phyloP scores from a whole-genome alignment of 2,113 vertebrate species.

The Ascaphus truei region DNA sequence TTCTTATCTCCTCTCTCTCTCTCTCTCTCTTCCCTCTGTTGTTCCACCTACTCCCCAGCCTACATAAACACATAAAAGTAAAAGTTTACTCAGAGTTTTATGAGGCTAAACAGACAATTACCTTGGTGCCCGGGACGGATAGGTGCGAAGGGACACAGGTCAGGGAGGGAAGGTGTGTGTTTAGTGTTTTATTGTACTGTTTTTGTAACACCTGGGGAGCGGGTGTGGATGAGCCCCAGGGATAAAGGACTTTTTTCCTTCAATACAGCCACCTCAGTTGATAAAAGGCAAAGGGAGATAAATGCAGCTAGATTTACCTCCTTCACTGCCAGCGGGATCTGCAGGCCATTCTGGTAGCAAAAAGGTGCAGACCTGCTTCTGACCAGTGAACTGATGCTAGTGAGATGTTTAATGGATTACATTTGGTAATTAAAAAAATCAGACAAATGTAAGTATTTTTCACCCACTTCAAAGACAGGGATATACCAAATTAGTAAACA shows the following conservation, averaged over 20 bases:
- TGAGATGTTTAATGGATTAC: no score
- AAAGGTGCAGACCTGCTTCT: no score
- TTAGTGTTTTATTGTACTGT: conserved; percentile 35
- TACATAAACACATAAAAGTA: conserved; percentile 41
- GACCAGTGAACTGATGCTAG: no score
- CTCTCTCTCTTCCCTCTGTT: neutral
- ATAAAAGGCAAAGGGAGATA: no score
- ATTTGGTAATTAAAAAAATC: no score
- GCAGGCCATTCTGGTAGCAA: no score
- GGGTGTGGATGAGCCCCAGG: conserved; percentile 8
- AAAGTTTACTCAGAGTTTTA: conserved; percentile 45
- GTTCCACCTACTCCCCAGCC: conserved; percentile 17
- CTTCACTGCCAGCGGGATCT: no score
- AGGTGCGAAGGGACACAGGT: conserved; percentile 38
- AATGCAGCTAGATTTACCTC: no score
- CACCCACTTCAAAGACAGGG: no score
- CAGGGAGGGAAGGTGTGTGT: conserved; percentile 32
- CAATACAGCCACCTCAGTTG: neutral
- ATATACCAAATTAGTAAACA: no score
- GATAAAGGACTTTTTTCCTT: conserved; percentile 25
- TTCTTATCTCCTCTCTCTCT: conserved; percentile 13
- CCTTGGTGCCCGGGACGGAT: conserved; percentile 34
- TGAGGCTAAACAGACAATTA: conserved; percentile 34
- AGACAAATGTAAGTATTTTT: no score
- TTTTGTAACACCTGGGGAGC: conserved; percentile 36